These are phyloP conservation scores for Crax fasciolata DNA, from an alignment of 2,797 vertebrate genomes.

Conservation along the genomic window DNA sequence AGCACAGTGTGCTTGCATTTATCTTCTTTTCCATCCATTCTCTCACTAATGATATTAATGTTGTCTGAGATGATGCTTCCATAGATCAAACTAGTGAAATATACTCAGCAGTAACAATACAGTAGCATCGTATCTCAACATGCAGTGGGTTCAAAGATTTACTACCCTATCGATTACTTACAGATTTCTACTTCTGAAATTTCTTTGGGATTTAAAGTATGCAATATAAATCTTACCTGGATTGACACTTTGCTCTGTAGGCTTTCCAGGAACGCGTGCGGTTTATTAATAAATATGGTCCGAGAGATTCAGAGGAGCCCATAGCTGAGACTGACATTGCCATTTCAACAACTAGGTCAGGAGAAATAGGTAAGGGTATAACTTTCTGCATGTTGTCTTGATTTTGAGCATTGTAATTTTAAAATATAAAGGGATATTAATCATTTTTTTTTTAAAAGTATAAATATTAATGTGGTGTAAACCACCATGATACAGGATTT, in stretches of 20 bases:
- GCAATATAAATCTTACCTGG: neutral
- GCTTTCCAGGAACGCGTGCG: constrained; percentile 86
- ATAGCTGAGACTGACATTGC: neutral
- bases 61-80: neutral
- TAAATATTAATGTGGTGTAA: neutral
- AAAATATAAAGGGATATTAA: neutral
- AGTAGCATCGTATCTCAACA: neutral
- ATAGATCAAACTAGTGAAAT: neutral
- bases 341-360: neutral
- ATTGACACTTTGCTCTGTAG: constrained; percentile 71
- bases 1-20: neutral
- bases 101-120: neutral
- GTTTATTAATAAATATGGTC: constrained; percentile 81
- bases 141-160: neutral
- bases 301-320: constrained; percentile 30
- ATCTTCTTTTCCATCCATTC: neutral
- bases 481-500: neutral
- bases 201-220: neutral
- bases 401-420: neutral
- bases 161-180: neutral
- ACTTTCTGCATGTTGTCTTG: neutral
- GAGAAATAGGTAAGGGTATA: constrained; percentile 71
- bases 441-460: no score
- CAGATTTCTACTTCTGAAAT: neutral
- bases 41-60: neutral